Percentiles rank a stretch among this genome's conserved stretches.
Evolutionary conservation across 2,888 invertebrate species (phyloP).

Genomic region (Augochlorella aurata): DNA sequence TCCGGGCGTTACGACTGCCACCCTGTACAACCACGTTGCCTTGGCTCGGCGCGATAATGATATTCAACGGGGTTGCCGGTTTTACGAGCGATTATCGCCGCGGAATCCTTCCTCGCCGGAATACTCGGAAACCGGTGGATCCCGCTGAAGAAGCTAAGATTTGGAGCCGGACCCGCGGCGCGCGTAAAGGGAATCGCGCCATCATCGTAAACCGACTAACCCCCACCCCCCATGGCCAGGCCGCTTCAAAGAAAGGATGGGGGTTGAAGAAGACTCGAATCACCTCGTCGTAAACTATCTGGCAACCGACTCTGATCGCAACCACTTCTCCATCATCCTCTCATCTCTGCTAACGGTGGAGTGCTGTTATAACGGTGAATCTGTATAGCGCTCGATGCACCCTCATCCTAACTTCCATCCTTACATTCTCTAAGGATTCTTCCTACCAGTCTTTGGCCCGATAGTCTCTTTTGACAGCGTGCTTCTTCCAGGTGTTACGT

Average conservation of each 20-base stretch:
- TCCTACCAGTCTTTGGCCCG: not conserved
- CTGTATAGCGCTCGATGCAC: constrained; percentile 33
- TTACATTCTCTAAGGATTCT: not conserved
- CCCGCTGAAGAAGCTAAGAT: constrained; percentile 77
- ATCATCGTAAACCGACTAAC: constrained; percentile 75
- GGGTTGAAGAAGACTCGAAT: constrained; percentile 25
- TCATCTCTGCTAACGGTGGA: constrained; percentile 42
- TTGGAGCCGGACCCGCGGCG: constrained; percentile 64
- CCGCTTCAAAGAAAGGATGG: constrained; percentile 29
- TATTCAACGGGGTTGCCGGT: constrained; percentile 59
- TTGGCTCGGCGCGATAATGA: constrained; percentile 60
- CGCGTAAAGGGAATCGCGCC: constrained; percentile 78
- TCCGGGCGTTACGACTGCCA: constrained; percentile 46
- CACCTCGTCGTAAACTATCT: constrained; percentile 66
- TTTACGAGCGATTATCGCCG: constrained; percentile 81
- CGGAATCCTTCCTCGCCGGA: constrained; percentile 57
- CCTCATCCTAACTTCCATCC: constrained; percentile 9
- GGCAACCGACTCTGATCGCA: constrained; percentile 70
- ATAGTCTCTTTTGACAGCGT: not conserved
- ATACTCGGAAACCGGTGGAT: constrained; percentile 45
- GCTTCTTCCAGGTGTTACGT: not conserved
- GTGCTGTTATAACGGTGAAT: constrained; percentile 36
- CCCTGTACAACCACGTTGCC: constrained; percentile 53
- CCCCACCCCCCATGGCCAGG: constrained; percentile 20
- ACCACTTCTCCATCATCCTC: constrained; percentile 68